Conservation (phyloP, 2,797 vertebrate species). For the Cirrhinus mrigala region DNA sequence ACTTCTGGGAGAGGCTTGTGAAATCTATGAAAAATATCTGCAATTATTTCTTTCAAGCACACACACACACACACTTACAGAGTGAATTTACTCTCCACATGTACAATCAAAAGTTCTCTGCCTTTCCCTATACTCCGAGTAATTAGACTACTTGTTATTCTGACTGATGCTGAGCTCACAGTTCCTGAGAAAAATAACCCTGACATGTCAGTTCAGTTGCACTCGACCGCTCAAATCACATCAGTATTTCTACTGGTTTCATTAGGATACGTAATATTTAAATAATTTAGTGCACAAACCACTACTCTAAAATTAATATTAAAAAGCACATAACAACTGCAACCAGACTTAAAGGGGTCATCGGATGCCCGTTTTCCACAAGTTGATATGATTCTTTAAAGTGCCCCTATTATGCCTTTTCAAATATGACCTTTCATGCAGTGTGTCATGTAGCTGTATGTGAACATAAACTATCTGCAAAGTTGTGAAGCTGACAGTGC, state of each 20-base stretch:
- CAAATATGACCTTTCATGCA: no score
- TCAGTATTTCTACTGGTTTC: neutral
- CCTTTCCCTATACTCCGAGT: neutral
- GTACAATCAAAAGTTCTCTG: conserved; percentile 6
- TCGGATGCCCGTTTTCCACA: no score
- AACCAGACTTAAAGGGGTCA: neutral
- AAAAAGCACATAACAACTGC: neutral
- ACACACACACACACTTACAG: neutral
- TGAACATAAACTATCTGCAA: no score
- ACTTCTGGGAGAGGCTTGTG: conserved; percentile 41
- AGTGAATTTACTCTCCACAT: neutral
- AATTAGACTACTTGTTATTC: conserved; percentile 21
- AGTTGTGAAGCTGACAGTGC: no score
- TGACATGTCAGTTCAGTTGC: neutral
- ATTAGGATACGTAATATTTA: neutral
- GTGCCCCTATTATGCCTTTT: no score
- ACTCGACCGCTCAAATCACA: neutral
- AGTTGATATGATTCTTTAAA: no score
- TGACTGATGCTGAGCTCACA: neutral
- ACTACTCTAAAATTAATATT: neutral
- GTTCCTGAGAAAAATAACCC: neutral
- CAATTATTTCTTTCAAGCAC: conserved; percentile 31
- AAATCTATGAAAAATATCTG: conserved; percentile 35
- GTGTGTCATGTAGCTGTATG: no score
- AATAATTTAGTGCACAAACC: conserved; percentile 4